Conservation (phyloP, 2,888 invertebrate genomes). For the Suillia variegata region DNA sequence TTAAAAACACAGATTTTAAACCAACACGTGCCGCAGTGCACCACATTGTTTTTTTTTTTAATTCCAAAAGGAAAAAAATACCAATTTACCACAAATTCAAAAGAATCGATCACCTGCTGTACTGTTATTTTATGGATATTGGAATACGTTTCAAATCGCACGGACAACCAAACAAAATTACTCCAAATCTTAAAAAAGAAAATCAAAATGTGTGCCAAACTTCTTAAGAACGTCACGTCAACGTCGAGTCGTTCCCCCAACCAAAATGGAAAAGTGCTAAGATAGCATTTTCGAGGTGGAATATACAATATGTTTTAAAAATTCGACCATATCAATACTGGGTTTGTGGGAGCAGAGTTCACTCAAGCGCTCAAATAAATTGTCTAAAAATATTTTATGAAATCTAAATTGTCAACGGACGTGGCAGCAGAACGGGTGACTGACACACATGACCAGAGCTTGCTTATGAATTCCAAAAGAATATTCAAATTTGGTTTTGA, state of each 20-base stretch:
- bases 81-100: too few relatives aligned
- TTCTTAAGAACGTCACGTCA: too few relatives aligned
- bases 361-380: constrained; percentile 20
- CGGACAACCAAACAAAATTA: neutral
- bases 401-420: too few relatives aligned
- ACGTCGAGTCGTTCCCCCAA: too few relatives aligned
- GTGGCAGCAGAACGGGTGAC: neutral
- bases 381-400: neutral
- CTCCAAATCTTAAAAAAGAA: neutral
- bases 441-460: neutral
- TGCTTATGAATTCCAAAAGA: constrained; percentile 1
- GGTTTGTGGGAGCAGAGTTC: neutral
- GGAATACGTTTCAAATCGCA: constrained; percentile 12
- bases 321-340: too few relatives aligned
- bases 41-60: too few relatives aligned
- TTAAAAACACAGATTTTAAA: too few relatives aligned
- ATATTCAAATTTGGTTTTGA: neutral
- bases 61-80: too few relatives aligned
- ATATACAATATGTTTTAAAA: too few relatives aligned
- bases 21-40: too few relatives aligned
- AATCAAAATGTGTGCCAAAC: neutral
- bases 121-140: constrained; percentile 31
- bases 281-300: neutral
- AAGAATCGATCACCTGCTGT: constrained; percentile 29
- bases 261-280: neutral